These are phyloP conservation scores for Leucophenga montana DNA, from an alignment of 2,888 invertebrate genomes.

Conservation along the genomic window DNA sequence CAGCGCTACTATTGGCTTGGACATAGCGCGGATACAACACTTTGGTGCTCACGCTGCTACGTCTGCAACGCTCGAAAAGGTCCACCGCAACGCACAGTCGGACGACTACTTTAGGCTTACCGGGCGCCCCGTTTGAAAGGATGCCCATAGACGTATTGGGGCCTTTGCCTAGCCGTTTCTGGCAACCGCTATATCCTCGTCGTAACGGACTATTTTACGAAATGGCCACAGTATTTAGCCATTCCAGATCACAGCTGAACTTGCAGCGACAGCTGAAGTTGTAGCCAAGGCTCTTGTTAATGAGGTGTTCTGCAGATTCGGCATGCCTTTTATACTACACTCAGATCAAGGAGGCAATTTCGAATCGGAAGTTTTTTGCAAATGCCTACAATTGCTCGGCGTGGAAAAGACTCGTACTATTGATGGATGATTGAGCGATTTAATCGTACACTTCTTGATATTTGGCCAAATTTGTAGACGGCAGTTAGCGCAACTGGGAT, in stretches of 20 bases:
- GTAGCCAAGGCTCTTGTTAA: constrained; percentile 26
- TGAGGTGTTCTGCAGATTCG: constrained; percentile 32
- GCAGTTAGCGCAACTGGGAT: no score
- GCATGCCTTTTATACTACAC: constrained; percentile 28
- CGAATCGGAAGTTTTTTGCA: no score
- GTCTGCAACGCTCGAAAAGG: no score
- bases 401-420: constrained; percentile 24
- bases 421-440: constrained; percentile 32
- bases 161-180: neutral
- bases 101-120: no score
- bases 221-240: constrained; percentile 36
- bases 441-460: constrained; percentile 23
- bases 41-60: no score
- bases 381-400: constrained; percentile 5
- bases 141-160: constrained; percentile 2
- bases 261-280: constrained; percentile 29
- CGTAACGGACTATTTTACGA: constrained; percentile 40
- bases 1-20: no score
- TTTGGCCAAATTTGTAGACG: constrained; percentile 8
- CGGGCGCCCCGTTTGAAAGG: neutral
- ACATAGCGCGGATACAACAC: no score
- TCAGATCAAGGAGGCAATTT: no score
- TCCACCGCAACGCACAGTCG: no score
- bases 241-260: constrained; percentile 39
- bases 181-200: constrained; percentile 30